Base-by-base conservation (phyloP, 2,888 invertebrate species). In the Synanthedon myopaeformis region DNA sequence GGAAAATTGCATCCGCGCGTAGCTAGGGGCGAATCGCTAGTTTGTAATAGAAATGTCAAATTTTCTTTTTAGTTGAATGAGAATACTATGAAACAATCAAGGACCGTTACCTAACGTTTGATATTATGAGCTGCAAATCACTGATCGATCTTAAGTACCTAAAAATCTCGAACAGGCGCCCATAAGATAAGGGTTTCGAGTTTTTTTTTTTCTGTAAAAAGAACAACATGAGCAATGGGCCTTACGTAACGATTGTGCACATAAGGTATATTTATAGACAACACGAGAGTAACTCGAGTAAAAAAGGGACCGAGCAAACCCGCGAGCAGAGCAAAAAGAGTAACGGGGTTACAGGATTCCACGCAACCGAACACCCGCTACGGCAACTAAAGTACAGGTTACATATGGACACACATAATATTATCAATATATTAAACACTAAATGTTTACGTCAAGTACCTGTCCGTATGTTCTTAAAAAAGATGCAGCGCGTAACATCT, bases 401-500 rank as follows among this genome's bases (percentile, higher is more conserved):
- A 14, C 45, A 45, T 45, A 45, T 45, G 45, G 11, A 12, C 45
- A 45, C 35, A 35, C 35, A 35, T 3, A 23, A 35, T 45, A 13
- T 45, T 45, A 13, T n/a, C 6, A 45, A 45, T 45, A 45, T 13
- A 13, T 17, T 8, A 49, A 49, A 45, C 14, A 45, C 14, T 28
- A 28, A 28, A 8, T 28, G 28, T 28, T 28, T 8, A 8, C 35
- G 35, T 35, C 10, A 6, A 35, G 57, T 76, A 81, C 84, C 82
- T 82, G 83, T 55, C 79, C 74, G 64, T 82, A 83, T 58, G 72
- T 74, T 71, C 82, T 76, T 66, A 84, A 75, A 63, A 85, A 83
- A 56, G 86, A 84, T 55, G 86, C 78, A 42, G 82, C 85, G 55
- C 86, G 85, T 61, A 83, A 71, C 86, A 87, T 87, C 64, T 70